A percentile compares a stretch with the other conserved stretches of the same genome.
phyloP scores from a whole-genome alignment of 1,140 invertebrate species.

The Saccostrea echinata region DNA sequence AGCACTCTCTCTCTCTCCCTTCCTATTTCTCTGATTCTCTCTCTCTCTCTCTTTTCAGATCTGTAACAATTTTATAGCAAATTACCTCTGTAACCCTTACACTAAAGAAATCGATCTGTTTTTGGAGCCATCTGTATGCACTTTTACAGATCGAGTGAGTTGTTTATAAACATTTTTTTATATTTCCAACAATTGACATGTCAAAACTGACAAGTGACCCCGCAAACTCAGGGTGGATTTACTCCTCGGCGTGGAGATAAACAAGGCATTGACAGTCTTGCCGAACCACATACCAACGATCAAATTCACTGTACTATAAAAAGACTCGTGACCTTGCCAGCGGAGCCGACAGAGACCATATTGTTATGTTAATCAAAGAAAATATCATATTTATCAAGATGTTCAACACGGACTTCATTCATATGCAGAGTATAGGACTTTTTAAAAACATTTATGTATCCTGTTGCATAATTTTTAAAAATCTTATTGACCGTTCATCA shows the following conservation, averaged over 20 bases:
- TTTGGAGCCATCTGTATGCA: background rate
- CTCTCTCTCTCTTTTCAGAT: too few species aligned
- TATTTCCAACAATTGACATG: background rate
- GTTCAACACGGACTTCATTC: background rate
- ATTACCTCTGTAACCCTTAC: too few species aligned
- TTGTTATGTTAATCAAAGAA: conserved; percentile 12
- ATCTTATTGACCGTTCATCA: too few species aligned
- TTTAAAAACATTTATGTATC: too few species aligned
- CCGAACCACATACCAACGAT: background rate
- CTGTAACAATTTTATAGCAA: too few species aligned
- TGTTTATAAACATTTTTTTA: conserved; percentile 7
- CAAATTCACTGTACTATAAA: conserved; percentile 19
- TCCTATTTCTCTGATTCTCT: too few species aligned
- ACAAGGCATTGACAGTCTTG: background rate
- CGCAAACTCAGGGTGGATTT: background rate
- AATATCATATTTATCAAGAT: background rate
- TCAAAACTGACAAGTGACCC: background rate
- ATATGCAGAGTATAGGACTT: background rate
- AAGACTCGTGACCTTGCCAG: background rate
- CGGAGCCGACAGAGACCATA: background rate
- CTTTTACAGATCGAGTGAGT: background rate
- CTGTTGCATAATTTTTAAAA: too few species aligned
- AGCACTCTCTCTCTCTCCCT: too few species aligned
- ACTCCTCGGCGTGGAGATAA: background rate
- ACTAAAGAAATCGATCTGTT: too few species aligned